Conservation (phyloP, 2,797 vertebrate genomes). For the Aselliscus stoliczkanus region DNA sequence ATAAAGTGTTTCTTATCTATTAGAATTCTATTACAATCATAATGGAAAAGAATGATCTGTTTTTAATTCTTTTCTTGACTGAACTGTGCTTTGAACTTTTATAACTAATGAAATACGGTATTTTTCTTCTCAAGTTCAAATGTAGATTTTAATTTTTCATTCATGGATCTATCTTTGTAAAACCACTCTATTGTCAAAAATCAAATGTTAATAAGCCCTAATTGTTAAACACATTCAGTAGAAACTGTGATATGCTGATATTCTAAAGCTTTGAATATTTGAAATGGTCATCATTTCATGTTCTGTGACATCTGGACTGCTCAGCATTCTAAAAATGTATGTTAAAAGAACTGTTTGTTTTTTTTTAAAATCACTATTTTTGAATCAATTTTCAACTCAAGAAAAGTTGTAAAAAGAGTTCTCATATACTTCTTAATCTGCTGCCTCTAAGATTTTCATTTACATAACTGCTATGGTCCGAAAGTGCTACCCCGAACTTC, state of each 20-base stretch:
- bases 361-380: background rate
- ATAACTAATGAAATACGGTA: background rate
- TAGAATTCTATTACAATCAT: slow-evolving; percentile 8
- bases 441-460: background rate
- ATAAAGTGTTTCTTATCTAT: slow-evolving; percentile 32
- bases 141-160: slow-evolving; percentile 48
- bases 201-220: slow-evolving; percentile 52
- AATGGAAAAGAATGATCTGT: background rate
- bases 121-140: background rate
- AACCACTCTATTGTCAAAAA: slow-evolving; percentile 40
- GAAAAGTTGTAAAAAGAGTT: slow-evolving; percentile 17
- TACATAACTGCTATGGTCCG: background rate
- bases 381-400: background rate
- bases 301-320: background rate
- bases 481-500: background rate
- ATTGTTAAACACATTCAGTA: slow-evolving; percentile 63
- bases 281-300: slow-evolving; percentile 21
- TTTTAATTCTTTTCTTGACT: slow-evolving; percentile 14
- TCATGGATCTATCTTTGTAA: slow-evolving; percentile 52
- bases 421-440: background rate
- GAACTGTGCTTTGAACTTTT: slow-evolving; percentile 20
- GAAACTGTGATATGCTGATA: slow-evolving; percentile 49
- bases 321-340: slow-evolving; percentile 12
- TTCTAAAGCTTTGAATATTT: slow-evolving; percentile 46
- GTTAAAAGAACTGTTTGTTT: background rate